Base-by-base conservation (phyloP, 23 tunicate genomes). In the Corella eumyota region DNA sequence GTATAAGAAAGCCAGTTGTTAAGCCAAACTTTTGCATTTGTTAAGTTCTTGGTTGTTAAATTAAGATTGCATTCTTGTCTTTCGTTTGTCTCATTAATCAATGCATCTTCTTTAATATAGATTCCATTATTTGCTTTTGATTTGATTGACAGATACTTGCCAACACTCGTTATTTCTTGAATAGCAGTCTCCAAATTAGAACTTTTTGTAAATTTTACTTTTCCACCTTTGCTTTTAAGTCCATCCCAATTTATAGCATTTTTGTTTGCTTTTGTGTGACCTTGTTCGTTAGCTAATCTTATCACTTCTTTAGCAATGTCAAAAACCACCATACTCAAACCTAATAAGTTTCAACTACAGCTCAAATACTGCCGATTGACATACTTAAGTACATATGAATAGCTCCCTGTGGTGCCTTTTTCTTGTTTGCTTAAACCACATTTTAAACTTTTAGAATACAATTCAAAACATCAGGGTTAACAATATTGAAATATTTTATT, bases 201-300 rank as follows among this genome's bases (percentile, higher is more conserved):
- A 35, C 33, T 61, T 24, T 47, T 29, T n/a, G 32, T 60, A 32
- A 77, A 77, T 37, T 60, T 36, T 1, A 34, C 52, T 19, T 34
- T 32, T 1, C 61, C 85, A 51, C 66, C 25, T 50, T 29, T 26
- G 25, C 56, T 77, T 30, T 60, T 34, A n/a, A 77, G 25, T 1
- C 64, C 70, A 3, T 29, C 25, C 85, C 85, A 77, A 57, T 77
- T 77, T 40, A 77, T 77, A 5, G 70, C 53, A 56, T 68, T 60
- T 55, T 77, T 77, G 45, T 48, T 68, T 25, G 76, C 75, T 51
- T 68, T 77, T 7, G 61, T 60, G 32, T 77, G 85, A 7, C 85
- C 85, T 53, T 77, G 85, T 17, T 69, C 85, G 32, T 77, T 69
- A 2, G 85, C 85, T 32, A 60, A 77, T 1, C 69, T 48, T 0